phyloP scores from a whole-genome alignment of 2,797 vertebrate genomes.

The Sebastes taczanowskii region DNA sequence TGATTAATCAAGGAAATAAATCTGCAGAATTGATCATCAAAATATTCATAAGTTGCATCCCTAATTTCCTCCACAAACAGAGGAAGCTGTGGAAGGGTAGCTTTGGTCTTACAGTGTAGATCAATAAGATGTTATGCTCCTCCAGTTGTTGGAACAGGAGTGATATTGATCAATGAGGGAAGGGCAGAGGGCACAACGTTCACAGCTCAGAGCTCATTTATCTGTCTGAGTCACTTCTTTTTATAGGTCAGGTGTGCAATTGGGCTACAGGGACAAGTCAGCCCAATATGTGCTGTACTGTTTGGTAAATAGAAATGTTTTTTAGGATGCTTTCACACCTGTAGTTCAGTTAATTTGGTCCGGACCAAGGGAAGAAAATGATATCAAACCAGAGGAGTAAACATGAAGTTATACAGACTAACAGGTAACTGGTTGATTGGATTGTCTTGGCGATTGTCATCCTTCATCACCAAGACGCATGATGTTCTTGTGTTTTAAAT shows the following conservation, averaged over 20 bases:
- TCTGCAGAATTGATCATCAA: background rate
- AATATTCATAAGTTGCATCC: background rate
- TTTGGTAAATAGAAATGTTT: background rate
- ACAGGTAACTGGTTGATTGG: background rate
- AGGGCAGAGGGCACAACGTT: background rate
- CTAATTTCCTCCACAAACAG: background rate
- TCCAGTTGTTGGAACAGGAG: background rate
- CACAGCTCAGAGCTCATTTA: conserved; percentile 5
- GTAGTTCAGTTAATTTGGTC: too few species aligned
- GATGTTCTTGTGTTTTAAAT: conserved; percentile 88
- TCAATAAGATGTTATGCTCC: conserved; percentile 8
- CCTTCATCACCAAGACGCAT: conserved; percentile 70
- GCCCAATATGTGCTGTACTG: background rate
- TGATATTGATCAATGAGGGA: conserved; percentile 24
- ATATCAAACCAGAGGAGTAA: background rate
- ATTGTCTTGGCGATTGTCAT: background rate
- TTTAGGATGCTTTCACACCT: background rate
- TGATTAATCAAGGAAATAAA: background rate
- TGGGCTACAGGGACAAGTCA: background rate
- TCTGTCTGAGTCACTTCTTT: background rate
- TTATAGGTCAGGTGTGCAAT: background rate
- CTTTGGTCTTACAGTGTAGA: background rate
- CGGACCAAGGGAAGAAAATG: too few species aligned
- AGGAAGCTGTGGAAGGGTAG: background rate
- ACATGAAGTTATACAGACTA: background rate